Base-by-base conservation (phyloP, 1,140 invertebrate genomes). In the Danaus plexippus region DNA sequence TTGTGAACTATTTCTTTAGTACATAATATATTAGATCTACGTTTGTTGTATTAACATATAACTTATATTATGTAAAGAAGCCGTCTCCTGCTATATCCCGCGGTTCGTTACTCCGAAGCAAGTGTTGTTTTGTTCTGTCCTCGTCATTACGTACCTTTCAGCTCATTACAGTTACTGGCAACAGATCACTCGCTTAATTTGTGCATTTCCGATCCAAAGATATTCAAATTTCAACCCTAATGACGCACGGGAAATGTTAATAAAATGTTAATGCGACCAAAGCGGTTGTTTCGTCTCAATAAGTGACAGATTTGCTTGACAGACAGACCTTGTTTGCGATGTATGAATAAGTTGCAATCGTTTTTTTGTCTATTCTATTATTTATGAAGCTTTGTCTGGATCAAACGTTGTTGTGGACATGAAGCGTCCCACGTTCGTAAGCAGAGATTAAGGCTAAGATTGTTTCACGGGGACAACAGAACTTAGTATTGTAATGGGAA, bases 261-360 rank as follows among this genome's bases (percentile, higher is more conserved):
- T 86, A 86, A 83, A 86, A 86, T 86, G 80, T 83, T 84, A 86
- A 86, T 86, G 75, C 66, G 59, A 71, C 74, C 78, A 76, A 77
- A 81, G 79, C 76, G 77, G 75, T 64, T 71, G 57, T 63, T 60
- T 61, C 60, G 52, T 55, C 63, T 57, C 83, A 78, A 83, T 86
- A 83, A 85, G 78, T 82, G 81, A 85, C 80, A 82, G 81, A 86
- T 86, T 86, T 83, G 80, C 81, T 83, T 85, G 83, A 86, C 80
- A 73, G 75, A 68, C 69, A 60, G 51, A 57, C 66, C 71, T 82
- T 69, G 80, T 80, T 84, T 83, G 68, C 70, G 61, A 69, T 64
- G 67, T 75, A 80, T 80, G 77, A 75, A 81, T 78, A 76, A 81
- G 79, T 80, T 76, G 82, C 79, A 80, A 81, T 73, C 66, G 66